Conservation (phyloP, 1,140 invertebrate genomes). For the Lordiphosa stackelbergi region DNA sequence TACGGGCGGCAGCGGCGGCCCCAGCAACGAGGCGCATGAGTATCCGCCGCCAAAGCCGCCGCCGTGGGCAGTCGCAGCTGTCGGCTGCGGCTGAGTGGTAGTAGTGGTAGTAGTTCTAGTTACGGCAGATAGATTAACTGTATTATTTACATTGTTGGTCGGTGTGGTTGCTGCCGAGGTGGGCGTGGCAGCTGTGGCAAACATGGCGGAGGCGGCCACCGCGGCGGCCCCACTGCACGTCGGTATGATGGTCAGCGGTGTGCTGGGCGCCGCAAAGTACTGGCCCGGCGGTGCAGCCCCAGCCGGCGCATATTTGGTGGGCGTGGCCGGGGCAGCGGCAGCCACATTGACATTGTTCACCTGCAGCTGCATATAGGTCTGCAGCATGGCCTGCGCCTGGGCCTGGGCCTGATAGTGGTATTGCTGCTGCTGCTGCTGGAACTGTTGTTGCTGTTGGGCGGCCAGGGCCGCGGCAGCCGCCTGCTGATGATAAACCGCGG, state of each 20-base stretch:
- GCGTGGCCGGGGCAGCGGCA: conserved; percentile 58
- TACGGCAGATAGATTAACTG: conserved; percentile 76
- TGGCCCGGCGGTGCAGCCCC: conserved; percentile 32
- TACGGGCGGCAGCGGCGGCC: conserved; percentile 24
- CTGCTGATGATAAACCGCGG: conserved; percentile 44
- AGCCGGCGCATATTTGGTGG: conserved; percentile 56
- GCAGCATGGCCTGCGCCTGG: conserved; percentile 68
- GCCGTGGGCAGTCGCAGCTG: conserved; percentile 40
- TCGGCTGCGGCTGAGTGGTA: conserved; percentile 63
- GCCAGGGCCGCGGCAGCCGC: conserved; percentile 43
- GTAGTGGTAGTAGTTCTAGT: conserved; percentile 74
- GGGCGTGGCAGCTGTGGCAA: conserved; percentile 62
- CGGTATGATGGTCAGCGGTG: conserved; percentile 68
- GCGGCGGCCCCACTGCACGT: conserved; percentile 56
- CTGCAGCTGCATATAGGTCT: conserved; percentile 74
- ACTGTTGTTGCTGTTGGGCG: conserved; percentile 39
- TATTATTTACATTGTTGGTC: conserved; percentile 75
- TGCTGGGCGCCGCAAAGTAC: conserved; percentile 64
- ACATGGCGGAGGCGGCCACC: conserved; percentile 60
- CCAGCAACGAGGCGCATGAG: conserved; percentile 30
- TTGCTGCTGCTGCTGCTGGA: conserved; percentile 57
- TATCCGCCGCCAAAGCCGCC: conserved; percentile 15
- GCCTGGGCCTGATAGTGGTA: conserved; percentile 60
- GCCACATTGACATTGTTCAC: conserved; percentile 58
- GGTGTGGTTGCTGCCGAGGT: conserved; percentile 69